Conservation (phyloP, 2,797 vertebrate genomes). For the Eulemur mongoz region DNA sequence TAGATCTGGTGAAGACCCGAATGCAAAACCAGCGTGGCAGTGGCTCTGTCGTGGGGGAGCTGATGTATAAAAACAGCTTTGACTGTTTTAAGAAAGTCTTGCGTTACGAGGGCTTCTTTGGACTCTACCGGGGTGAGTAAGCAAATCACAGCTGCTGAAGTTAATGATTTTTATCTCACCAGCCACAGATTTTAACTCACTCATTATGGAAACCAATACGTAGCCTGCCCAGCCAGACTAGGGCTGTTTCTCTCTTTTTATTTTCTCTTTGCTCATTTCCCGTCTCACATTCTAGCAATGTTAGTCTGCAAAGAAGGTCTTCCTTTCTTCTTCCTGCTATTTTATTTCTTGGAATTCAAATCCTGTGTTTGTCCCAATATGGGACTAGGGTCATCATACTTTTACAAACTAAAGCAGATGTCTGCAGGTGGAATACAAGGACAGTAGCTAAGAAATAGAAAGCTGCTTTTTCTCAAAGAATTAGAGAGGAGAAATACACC, state of each 20-base stretch:
- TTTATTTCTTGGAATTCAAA: conserved; percentile 59
- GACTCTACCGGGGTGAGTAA: conserved; percentile 95
- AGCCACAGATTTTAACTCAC: background rate
- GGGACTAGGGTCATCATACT: background rate
- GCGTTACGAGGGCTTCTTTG: conserved; percentile 95
- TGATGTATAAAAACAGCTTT: conserved; percentile 98
- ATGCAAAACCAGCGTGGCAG: conserved; percentile 97
- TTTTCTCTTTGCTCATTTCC: conserved; percentile 53
- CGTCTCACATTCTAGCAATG: background rate
- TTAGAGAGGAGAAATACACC: background rate
- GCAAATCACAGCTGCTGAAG: background rate
- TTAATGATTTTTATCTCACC: conserved; percentile 15
- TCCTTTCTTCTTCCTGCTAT: conserved; percentile 48
- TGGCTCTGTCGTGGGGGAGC: conserved; percentile 93
- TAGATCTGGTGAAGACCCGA: conserved; percentile 97
- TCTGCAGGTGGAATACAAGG: background rate
- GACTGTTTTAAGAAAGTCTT: conserved; percentile 98
- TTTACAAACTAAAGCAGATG: background rate
- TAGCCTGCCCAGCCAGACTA: background rate
- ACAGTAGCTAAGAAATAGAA: conserved; percentile 56
- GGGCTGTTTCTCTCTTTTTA: conserved; percentile 42
- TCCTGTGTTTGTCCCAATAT: background rate
- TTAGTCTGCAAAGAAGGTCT: background rate
- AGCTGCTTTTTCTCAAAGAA: conserved; percentile 26
- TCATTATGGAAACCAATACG: background rate